phyloP scores from a whole-genome alignment of 2,888 invertebrate species.

The Drosophila anomalipes region DNA sequence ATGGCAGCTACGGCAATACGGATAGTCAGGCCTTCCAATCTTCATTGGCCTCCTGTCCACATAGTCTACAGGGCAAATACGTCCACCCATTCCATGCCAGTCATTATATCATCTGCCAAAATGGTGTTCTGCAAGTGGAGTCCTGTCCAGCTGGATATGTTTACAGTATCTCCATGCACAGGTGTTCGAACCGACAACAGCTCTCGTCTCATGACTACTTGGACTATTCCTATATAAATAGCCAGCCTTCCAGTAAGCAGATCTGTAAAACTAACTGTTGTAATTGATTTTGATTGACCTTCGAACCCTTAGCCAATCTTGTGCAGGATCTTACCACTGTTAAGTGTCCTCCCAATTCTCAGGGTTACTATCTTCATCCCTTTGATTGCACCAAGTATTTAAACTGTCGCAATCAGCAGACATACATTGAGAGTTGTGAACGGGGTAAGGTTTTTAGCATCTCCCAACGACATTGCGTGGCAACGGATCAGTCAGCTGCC shows the following conservation, averaged over 20 bases:
- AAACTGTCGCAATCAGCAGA: slow-evolving; percentile 88
- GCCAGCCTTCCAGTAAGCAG: slow-evolving; percentile 43
- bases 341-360: slow-evolving; percentile 86
- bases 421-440: slow-evolving; percentile 87
- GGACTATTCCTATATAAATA: slow-evolving; percentile 39
- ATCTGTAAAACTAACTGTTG: too few species aligned
- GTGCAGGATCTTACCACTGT: slow-evolving; percentile 61
- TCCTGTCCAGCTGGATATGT: slow-evolving; percentile 88
- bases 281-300: too few species aligned
- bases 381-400: slow-evolving; percentile 88
- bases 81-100: slow-evolving; percentile 88
- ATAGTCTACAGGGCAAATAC: slow-evolving; percentile 86
- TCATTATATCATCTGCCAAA: slow-evolving; percentile 88
- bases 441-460: slow-evolving; percentile 89
- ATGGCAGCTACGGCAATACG: slow-evolving; percentile 40
- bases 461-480: slow-evolving; percentile 86
- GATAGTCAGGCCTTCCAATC: slow-evolving; percentile 50
- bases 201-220: slow-evolving; percentile 82
- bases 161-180: slow-evolving; percentile 86
- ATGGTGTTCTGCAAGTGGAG: slow-evolving; percentile 87
- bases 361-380: slow-evolving; percentile 85
- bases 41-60: slow-evolving; percentile 83
- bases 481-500: slow-evolving; percentile 86
- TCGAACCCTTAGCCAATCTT: too few species aligned
- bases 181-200: slow-evolving; percentile 87